phyloP scores from a whole-genome alignment of 2,113 vertebrate genomes.

The Pluvianellus socialis region DNA sequence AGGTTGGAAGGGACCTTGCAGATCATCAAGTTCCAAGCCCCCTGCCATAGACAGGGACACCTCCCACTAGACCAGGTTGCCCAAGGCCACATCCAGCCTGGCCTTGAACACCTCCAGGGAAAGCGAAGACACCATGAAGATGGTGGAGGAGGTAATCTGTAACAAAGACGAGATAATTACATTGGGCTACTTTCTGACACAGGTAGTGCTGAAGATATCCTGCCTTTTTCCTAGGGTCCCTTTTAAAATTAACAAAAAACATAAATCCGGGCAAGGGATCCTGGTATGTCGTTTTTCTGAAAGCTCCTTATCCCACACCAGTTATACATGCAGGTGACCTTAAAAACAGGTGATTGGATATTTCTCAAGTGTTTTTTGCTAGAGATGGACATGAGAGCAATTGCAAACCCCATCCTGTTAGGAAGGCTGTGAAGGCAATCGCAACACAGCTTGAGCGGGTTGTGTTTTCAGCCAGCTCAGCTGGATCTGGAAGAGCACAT shows the following conservation, averaged over 20 bases:
- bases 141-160: not conserved
- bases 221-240: not conserved
- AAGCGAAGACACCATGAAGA: not conserved
- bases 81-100: too few relatives aligned
- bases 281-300: not conserved
- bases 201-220: not conserved
- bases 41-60: too few relatives aligned
- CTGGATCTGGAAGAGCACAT: not conserved
- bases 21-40: too few relatives aligned
- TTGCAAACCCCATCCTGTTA: not conserved
- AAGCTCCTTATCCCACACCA: not conserved
- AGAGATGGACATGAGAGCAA: not conserved
- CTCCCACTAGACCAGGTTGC: too few relatives aligned
- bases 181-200: not conserved
- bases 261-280: not conserved
- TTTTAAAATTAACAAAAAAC: not conserved
- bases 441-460: not conserved
- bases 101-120: too few relatives aligned
- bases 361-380: not conserved
- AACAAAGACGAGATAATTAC: not conserved
- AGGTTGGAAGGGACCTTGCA: too few relatives aligned
- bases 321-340: not conserved
- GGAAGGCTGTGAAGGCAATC: not conserved
- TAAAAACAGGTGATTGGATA: not conserved
- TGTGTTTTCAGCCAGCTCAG: not conserved